Conservation (phyloP, 2,113 vertebrate genomes). For the Melospiza georgiana region DNA sequence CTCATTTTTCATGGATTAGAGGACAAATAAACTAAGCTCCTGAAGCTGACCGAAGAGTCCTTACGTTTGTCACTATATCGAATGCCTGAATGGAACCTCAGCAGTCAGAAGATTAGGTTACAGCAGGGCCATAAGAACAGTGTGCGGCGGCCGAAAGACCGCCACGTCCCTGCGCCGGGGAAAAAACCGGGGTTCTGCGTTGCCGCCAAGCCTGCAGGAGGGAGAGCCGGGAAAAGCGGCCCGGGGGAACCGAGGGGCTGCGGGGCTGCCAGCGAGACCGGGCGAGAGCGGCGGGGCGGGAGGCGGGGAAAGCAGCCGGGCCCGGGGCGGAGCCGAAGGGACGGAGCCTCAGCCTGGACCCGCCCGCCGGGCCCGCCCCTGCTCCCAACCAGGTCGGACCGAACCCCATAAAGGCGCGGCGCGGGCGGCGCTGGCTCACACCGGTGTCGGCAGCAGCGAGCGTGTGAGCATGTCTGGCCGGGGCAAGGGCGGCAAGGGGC, state of each 20-base stretch:
- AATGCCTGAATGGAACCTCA: rapidly evolving
- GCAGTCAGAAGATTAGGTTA: rapidly evolving
- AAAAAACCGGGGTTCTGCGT: rapidly evolving
- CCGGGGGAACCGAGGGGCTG: rapidly evolving
- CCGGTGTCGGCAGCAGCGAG: too few relatives aligned
- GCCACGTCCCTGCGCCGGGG: rapidly evolving
- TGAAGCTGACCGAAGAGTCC: rapidly evolving
- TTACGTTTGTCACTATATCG: rapidly evolving
- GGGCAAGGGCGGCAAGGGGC: neutral
- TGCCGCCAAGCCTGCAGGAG: rapidly evolving
- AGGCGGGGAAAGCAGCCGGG: too few relatives aligned
- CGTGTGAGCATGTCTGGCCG: neutral
- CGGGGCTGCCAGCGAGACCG: too few relatives aligned
- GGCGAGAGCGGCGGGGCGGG: neutral
- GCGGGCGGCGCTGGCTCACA: too few relatives aligned
- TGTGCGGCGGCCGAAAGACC: rapidly evolving
- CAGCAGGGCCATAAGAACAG: rapidly evolving
- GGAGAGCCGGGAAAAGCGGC: rapidly evolving
- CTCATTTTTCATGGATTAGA: rapidly evolving
- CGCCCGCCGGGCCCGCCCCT: too few relatives aligned
- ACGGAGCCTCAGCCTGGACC: too few relatives aligned
- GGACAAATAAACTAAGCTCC: rapidly evolving
- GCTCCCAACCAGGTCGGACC: too few relatives aligned
- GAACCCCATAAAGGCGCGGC: too few relatives aligned
- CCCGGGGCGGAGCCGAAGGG: too few relatives aligned